Conservation (phyloP, 2,888 invertebrate genomes). For the Galeruca laticollis region DNA sequence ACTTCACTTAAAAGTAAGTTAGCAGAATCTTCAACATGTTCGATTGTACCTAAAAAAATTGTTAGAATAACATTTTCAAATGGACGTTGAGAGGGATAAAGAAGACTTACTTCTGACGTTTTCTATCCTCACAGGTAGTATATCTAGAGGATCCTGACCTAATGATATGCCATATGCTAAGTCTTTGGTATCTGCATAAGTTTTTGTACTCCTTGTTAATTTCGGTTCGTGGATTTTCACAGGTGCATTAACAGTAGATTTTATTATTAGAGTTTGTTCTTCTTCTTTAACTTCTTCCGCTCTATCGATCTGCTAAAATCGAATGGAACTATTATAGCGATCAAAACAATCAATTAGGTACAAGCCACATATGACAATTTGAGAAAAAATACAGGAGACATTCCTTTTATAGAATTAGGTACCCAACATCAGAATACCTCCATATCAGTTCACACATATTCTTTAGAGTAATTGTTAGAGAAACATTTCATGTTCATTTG, state of each 20-base stretch:
- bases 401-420: too few species aligned
- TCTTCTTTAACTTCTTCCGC: slow-evolving; percentile 41
- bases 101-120: slow-evolving; percentile 49
- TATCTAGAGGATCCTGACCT: slow-evolving; percentile 71
- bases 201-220: slow-evolving; percentile 60
- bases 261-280: slow-evolving; percentile 15
- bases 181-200: slow-evolving; percentile 74
- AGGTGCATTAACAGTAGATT: slow-evolving; percentile 39
- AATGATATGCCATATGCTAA: slow-evolving; percentile 71
- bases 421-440: too few species aligned
- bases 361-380: too few species aligned
- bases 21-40: slow-evolving; percentile 43
- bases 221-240: slow-evolving; percentile 68
- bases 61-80: too few species aligned
- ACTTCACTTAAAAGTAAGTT: slow-evolving; percentile 57
- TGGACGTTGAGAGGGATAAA: neutral
- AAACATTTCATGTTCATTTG: too few species aligned
- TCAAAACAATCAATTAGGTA: neutral
- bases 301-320: slow-evolving; percentile 39
- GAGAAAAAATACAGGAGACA: too few species aligned
- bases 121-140: slow-evolving; percentile 68
- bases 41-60: slow-evolving; percentile 37
- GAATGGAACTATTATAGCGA: slow-evolving; percentile 4
- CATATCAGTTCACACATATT: too few species aligned
- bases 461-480: too few species aligned